Conservation (phyloP, 2,113 vertebrate genomes). For the Cynopterus brachyotis region DNA sequence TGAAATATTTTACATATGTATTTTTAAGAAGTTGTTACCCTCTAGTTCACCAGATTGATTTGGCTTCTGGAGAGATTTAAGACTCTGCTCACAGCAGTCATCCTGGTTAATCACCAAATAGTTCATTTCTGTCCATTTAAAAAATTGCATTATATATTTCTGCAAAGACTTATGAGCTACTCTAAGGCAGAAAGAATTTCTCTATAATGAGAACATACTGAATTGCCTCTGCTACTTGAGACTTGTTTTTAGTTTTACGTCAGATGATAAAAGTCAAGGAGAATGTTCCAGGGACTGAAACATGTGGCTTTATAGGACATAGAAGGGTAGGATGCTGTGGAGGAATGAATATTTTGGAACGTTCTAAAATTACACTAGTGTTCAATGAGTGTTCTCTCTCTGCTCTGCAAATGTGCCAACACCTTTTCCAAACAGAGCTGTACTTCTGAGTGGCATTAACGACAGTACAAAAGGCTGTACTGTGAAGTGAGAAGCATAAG, state of each 20-base stretch:
- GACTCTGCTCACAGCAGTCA: neutral
- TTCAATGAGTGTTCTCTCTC: neutral
- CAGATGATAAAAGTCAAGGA: neutral
- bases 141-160: neutral
- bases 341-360: neutral
- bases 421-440: neutral
- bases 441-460: neutral
- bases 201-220: neutral
- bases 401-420: neutral
- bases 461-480: neutral
- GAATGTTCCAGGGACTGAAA: neutral
- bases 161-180: neutral
- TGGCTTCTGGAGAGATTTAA: neutral
- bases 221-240: constrained; percentile 11
- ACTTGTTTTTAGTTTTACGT: neutral
- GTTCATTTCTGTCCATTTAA: neutral
- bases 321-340: neutral
- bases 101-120: neutral
- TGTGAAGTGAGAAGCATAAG: neutral
- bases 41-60: neutral
- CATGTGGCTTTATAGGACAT: neutral
- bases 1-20: neutral
- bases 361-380: neutral
- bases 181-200: neutral
- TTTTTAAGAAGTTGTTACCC: neutral